These are phyloP conservation scores for Hydrotaea cyrtoneurina DNA, from an alignment of 2,888 invertebrate species.

Conservation along the genomic window DNA sequence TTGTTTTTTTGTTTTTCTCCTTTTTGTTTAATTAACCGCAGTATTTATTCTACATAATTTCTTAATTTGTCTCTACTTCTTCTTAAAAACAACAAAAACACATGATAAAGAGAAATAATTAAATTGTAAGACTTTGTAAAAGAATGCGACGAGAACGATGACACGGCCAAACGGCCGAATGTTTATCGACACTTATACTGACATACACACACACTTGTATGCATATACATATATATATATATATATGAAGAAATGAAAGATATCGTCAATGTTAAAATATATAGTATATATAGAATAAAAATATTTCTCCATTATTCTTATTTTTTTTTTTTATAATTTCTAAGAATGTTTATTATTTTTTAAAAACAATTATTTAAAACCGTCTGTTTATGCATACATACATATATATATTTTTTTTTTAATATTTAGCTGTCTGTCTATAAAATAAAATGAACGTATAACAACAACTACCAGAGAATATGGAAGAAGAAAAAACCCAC, in stretches of 20 bases:
- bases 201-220: no score
- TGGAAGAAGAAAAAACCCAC: neutral
- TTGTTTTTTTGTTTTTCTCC: constrained; percentile 41
- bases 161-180: constrained; percentile 5
- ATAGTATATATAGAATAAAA: constrained; percentile 1
- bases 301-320: neutral
- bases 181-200: constrained; percentile 12
- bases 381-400: constrained; percentile 4
- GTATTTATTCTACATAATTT: constrained; percentile 67
- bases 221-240: neutral
- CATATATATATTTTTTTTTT: no score
- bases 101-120: constrained; percentile 46
- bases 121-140: constrained; percentile 53
- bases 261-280: constrained; percentile 28
- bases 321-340: constrained; percentile 35
- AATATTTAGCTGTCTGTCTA: constrained; percentile 37
- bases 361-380: constrained; percentile 4
- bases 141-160: constrained; percentile 6
- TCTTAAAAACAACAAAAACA: constrained; percentile 45
- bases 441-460: constrained; percentile 15
- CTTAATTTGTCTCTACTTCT: constrained; percentile 49
- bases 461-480: neutral
- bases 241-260: neutral
- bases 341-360: constrained; percentile 31
- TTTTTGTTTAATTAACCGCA: constrained; percentile 59